A percentile compares a stretch with the other conserved stretches of the same genome.
phyloP scores from a whole-genome alignment of 2,113 vertebrate species.

The Siphamia tubifer region DNA sequence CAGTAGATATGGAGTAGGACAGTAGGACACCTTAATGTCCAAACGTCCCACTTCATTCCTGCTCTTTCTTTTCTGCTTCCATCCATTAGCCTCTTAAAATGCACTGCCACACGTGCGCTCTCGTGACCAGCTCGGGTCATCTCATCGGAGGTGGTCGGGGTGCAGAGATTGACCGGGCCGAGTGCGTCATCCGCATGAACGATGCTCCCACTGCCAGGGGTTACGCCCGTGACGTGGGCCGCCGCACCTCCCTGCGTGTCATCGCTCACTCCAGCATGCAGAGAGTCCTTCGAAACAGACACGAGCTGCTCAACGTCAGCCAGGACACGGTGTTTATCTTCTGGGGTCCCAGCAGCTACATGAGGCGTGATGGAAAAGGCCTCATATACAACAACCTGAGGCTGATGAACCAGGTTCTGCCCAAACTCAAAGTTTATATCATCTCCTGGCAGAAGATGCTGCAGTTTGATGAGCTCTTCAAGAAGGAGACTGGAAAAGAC shows the following conservation, averaged over 20 bases:
- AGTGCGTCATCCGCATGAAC: constrained; percentile 98
- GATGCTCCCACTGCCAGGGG: constrained; percentile 87
- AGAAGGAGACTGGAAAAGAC: constrained; percentile 97
- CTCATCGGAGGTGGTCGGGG: constrained; percentile 86
- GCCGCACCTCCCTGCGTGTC: constrained; percentile 91
- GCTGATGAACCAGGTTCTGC: constrained; percentile 93
- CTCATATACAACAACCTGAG: constrained; percentile 96
- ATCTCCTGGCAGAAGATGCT: constrained; percentile 98
- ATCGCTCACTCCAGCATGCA: constrained; percentile 97
- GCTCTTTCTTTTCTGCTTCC: neutral
- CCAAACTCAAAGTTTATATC: constrained; percentile 91
- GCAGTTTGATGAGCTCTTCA: constrained; percentile 96
- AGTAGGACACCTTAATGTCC: too few species aligned
- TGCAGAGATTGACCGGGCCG: constrained; percentile 86
- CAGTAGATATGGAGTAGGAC: too few species aligned
- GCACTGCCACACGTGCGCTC: constrained; percentile 90
- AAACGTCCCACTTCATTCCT: neutral
- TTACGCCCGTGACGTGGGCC: constrained; percentile 87
- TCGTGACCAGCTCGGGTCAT: constrained; percentile 96
- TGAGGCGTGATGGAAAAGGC: constrained; percentile 95
- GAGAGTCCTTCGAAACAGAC: constrained; percentile 88
- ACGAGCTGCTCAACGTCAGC: constrained; percentile 92
- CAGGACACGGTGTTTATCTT: constrained; percentile 95
- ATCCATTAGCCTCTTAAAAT: constrained; percentile 87
- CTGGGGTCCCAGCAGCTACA: constrained; percentile 98